Conservation (phyloP, 2,797 vertebrate species). For the Sebastes oblongus region DNA sequence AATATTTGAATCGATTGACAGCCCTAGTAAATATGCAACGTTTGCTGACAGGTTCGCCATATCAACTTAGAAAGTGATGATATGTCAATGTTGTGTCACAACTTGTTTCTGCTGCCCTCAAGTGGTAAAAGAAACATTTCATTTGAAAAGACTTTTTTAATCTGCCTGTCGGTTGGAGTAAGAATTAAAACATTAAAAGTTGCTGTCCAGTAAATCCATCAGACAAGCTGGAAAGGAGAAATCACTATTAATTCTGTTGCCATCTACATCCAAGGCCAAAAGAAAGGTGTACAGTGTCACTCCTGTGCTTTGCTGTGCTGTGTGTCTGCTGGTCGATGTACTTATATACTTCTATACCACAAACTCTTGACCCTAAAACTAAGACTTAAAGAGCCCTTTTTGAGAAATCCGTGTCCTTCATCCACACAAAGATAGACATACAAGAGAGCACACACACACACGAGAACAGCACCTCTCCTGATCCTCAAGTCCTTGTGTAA, state of each 20-base stretch:
- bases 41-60: too few relatives aligned
- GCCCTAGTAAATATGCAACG: too few relatives aligned
- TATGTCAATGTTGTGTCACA: too few relatives aligned
- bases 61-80: too few relatives aligned
- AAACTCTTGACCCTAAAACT: neutral
- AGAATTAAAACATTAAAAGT: neutral
- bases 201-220: neutral
- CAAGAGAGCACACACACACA: neutral
- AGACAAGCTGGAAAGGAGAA: neutral
- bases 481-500: constrained; percentile 14
- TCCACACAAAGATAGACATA: neutral
- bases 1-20: too few relatives aligned
- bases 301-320: neutral
- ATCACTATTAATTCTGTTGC: neutral
- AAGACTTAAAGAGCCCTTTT: neutral
- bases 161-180: neutral
- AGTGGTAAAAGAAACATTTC: too few relatives aligned
- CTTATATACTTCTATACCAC: neutral
- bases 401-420: neutral
- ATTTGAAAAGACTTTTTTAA: neutral
- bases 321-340: neutral
- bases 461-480: neutral
- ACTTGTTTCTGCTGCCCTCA: too few relatives aligned
- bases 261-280: neutral
- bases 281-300: neutral